A percentile compares a stretch with the other conserved stretches of the same genome.
Evolutionary conservation across 2,113 vertebrate species (phyloP).

Genomic region (Erpornis zantholeuca): DNA sequence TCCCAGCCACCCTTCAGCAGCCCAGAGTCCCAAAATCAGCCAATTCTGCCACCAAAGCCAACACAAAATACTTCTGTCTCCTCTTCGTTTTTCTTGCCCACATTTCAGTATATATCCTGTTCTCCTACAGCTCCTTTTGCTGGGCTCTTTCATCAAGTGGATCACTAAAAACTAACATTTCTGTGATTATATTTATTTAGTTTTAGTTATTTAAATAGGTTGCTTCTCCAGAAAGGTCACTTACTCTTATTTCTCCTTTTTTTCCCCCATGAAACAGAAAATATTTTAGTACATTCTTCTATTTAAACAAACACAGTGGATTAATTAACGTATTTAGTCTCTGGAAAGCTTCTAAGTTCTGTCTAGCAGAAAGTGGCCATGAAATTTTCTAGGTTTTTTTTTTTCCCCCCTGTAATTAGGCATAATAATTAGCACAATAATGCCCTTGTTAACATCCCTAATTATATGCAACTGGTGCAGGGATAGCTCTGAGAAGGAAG

Average conservation of each 20-base stretch:
- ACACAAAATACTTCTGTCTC: not conserved
- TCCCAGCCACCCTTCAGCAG: not conserved
- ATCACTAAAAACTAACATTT: not conserved
- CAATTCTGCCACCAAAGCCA: not conserved
- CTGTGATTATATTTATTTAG: not conserved
- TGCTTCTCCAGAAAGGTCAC: not conserved
- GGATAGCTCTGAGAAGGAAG: not conserved
- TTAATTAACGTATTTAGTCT: constrained; percentile 38
- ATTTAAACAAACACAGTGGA: not conserved
- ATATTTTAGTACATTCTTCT: not conserved
- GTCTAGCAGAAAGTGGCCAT: constrained; percentile 9
- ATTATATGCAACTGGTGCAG: constrained; percentile 1
- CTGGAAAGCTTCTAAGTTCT: not conserved
- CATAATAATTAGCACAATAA: constrained; percentile 48
- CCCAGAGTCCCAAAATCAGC: not conserved
- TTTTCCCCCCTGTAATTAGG: not conserved
- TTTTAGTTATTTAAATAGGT: not conserved
- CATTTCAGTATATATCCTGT: not conserved
- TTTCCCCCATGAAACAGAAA: not conserved
- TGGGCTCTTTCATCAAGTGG: not conserved
- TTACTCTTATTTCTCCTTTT: not conserved
- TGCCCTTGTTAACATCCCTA: constrained; percentile 32
- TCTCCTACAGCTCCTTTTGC: not conserved
- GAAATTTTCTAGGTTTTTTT: not conserved
- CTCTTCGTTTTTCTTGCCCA: not conserved